phyloP scores from a whole-genome alignment of 1,140 invertebrate genomes.

The Colletes latitarsis region DNA sequence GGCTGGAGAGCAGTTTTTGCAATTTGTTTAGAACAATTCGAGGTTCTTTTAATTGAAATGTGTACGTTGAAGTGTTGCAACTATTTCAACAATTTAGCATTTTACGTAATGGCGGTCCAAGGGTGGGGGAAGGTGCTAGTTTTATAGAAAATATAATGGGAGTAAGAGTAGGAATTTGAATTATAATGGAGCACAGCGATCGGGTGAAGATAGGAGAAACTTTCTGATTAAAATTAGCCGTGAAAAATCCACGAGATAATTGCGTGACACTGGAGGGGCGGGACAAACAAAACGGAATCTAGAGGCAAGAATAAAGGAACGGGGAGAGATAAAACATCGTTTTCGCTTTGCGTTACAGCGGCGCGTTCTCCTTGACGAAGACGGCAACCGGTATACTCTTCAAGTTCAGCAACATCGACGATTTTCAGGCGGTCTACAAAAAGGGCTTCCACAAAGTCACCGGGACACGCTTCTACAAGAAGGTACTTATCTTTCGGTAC shows the following conservation, averaged over 20 bases:
- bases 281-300: not conserved
- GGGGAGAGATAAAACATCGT: constrained; percentile 2
- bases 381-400: constrained; percentile 93
- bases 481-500: constrained; percentile 81
- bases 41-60: too few relatives aligned
- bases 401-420: constrained; percentile 92
- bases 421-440: constrained; percentile 91
- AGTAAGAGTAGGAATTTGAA: not conserved
- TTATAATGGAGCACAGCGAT: not conserved
- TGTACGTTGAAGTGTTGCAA: too few relatives aligned
- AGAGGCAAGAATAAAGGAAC: too few relatives aligned
- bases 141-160: too few relatives aligned
- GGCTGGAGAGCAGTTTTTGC: too few relatives aligned
- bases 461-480: constrained; percentile 88
- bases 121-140: too few relatives aligned
- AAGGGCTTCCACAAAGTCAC: constrained; percentile 93
- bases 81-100: too few relatives aligned
- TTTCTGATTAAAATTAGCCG: not conserved
- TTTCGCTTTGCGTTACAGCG: constrained; percentile 78
- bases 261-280: too few relatives aligned
- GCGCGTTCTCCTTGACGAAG: constrained; percentile 91
- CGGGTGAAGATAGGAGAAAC: not conserved
- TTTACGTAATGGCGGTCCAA: too few relatives aligned
- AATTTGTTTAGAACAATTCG: too few relatives aligned
- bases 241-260: not conserved